These are phyloP conservation scores for Gobiocypris rarus DNA, from an alignment of 2,113 vertebrate species.

Conservation along the genomic window DNA sequence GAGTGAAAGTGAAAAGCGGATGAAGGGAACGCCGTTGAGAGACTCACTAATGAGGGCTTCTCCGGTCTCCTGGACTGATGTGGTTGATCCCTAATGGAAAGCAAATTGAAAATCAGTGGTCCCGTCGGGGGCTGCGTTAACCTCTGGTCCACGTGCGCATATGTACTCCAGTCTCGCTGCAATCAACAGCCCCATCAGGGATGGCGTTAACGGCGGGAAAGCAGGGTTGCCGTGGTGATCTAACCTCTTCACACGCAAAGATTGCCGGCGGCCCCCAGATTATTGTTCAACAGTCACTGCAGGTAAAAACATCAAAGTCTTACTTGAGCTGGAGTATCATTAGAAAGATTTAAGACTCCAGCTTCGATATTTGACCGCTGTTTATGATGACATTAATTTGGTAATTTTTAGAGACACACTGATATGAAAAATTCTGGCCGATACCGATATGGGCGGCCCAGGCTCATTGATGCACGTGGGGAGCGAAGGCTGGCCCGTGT, in stretches of 20 bases:
- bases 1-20: constrained; percentile 42
- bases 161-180: neutral
- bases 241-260: neutral
- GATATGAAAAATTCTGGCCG: too few species aligned
- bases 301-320: neutral
- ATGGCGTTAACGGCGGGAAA: neutral
- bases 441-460: too few species aligned
- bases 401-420: neutral
- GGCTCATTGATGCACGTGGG: too few species aligned
- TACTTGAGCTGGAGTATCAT: neutral
- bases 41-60: constrained; percentile 54
- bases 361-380: neutral
- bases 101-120: constrained; percentile 60
- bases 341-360: neutral
- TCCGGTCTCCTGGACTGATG: constrained; percentile 46
- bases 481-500: too few species aligned
- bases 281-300: neutral
- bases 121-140: constrained; percentile 40
- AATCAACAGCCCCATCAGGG: constrained; percentile 21
- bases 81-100: constrained; percentile 55
- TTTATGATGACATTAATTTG: neutral
- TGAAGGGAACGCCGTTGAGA: constrained; percentile 19
- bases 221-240: neutral
- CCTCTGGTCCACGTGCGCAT: neutral
- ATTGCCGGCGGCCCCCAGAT: neutral